phyloP scores from a whole-genome alignment of 2,888 invertebrate species.

The Leptopterna dolabrata region DNA sequence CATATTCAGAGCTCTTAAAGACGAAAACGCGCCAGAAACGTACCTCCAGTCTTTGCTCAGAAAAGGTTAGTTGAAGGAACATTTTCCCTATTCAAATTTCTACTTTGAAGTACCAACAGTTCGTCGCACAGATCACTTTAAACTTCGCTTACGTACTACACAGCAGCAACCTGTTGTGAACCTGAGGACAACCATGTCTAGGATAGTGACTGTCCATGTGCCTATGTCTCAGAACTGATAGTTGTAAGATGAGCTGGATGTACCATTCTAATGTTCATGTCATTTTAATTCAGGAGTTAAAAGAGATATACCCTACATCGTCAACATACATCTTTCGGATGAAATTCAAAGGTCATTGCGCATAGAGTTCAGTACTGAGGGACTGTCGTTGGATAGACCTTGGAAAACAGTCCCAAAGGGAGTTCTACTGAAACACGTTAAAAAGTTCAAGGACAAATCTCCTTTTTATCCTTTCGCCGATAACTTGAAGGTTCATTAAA shows the following conservation, averaged over 20 bases:
- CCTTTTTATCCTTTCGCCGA: slow-evolving; percentile 52
- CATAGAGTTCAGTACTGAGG: slow-evolving; percentile 57
- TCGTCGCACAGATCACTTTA: too few species aligned
- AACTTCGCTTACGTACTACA: too few species aligned
- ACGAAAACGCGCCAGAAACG: slow-evolving; percentile 7
- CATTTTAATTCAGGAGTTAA: background rate
- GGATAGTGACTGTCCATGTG: too few species aligned
- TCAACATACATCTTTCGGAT: slow-evolving; percentile 44
- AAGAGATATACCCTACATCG: slow-evolving; percentile 25
- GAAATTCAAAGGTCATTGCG: slow-evolving; percentile 54
- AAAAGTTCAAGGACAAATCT: slow-evolving; percentile 55
- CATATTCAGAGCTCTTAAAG: slow-evolving; percentile 24
- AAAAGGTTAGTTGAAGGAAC: background rate
- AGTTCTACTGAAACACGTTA: slow-evolving; percentile 57
- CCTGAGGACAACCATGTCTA: too few species aligned
- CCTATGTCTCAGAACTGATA: too few species aligned
- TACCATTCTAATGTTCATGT: background rate
- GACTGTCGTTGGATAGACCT: slow-evolving; percentile 60
- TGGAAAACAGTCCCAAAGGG: slow-evolving; percentile 60
- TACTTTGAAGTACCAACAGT: too few species aligned
- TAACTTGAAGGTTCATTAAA: slow-evolving; percentile 33
- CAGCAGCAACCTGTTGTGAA: too few species aligned
- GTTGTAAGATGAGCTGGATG: too few species aligned
- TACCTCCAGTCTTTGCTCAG: slow-evolving; percentile 25
- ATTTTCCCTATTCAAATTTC: too few species aligned